Percentiles rank a stretch among this genome's conserved stretches.
phyloP scores from a whole-genome alignment of 2,113 vertebrate genomes.

The Genyomyrus donnyi region DNA sequence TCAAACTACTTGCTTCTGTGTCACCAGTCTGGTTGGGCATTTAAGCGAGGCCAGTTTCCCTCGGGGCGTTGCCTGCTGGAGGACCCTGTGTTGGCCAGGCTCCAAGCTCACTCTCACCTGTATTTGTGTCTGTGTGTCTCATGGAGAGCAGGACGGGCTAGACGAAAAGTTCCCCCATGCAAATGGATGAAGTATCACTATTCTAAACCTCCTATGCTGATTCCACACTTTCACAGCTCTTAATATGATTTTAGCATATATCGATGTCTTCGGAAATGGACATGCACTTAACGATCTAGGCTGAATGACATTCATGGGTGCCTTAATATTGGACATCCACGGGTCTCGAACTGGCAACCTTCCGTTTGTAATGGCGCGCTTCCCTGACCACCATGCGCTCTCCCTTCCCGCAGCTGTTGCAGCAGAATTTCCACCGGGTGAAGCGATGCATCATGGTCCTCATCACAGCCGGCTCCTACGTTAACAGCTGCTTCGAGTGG shows the following conservation, averaged over 20 bases:
- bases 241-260: background rate
- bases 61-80: background rate
- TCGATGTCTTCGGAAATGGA: background rate
- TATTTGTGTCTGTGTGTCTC: background rate
- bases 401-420: slow-evolving; percentile 64
- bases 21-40: background rate
- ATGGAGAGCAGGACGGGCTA: background rate
- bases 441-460: slow-evolving; percentile 83
- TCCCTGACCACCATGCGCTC: background rate
- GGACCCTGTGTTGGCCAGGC: background rate
- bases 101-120: background rate
- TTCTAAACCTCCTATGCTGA: background rate
- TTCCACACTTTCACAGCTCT: background rate
- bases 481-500: slow-evolving; percentile 95
- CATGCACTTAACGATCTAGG: background rate
- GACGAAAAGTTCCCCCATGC: background rate
- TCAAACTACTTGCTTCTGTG: background rate
- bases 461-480: slow-evolving; percentile 68
- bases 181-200: background rate
- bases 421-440: slow-evolving; percentile 81
- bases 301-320: background rate
- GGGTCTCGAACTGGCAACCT: background rate
- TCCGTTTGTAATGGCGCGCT: background rate
- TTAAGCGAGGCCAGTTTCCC: background rate
- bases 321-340: background rate